These are phyloP conservation scores for Nycteola revayana DNA, from an alignment of 2,888 invertebrate species.

Conservation along the genomic window DNA sequence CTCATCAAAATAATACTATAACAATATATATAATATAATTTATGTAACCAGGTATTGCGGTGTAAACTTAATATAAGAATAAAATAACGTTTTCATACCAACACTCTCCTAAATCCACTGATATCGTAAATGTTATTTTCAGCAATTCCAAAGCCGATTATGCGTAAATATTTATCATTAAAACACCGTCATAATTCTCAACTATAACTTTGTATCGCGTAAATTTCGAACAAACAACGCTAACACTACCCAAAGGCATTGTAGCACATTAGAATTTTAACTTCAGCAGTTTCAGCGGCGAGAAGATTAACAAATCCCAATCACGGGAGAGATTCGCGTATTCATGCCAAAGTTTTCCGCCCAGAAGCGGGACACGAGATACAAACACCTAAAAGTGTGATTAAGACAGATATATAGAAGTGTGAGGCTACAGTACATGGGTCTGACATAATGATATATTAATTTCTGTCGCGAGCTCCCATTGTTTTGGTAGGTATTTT, in stretches of 20 bases:
- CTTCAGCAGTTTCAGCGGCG: slow-evolving; percentile 56
- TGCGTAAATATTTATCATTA: slow-evolving; percentile 12
- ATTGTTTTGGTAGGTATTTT: slow-evolving; percentile 81
- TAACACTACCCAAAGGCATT: slow-evolving; percentile 58
- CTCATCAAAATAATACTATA: too few species aligned
- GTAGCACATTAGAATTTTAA: slow-evolving; percentile 72
- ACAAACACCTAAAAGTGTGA: slow-evolving; percentile 17
- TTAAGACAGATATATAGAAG: slow-evolving; percentile 36
- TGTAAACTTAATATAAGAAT: too few species aligned
- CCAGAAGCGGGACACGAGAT: slow-evolving; percentile 42
- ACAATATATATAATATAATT: too few species aligned
- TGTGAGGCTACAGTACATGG: slow-evolving; percentile 62
- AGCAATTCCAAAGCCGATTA: slow-evolving; percentile 5
- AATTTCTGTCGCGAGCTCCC: slow-evolving; percentile 77
- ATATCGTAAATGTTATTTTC: too few species aligned
- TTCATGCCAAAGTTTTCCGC: slow-evolving; percentile 68
- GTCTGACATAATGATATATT: slow-evolving; percentile 82
- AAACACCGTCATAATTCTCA: slow-evolving; percentile 25
- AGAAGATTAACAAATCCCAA: slow-evolving; percentile 77
- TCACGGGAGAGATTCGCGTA: slow-evolving; percentile 69
- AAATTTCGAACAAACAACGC: slow-evolving; percentile 34
- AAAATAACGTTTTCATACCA: too few species aligned
- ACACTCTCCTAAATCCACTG: too few species aligned
- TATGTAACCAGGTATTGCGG: too few species aligned
- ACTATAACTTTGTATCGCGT: slow-evolving; percentile 27